Percentiles rank a stretch among this genome's conserved stretches.
Conservation (phyloP, 2,797 vertebrate species). For the Artibeus lituratus region DNA sequence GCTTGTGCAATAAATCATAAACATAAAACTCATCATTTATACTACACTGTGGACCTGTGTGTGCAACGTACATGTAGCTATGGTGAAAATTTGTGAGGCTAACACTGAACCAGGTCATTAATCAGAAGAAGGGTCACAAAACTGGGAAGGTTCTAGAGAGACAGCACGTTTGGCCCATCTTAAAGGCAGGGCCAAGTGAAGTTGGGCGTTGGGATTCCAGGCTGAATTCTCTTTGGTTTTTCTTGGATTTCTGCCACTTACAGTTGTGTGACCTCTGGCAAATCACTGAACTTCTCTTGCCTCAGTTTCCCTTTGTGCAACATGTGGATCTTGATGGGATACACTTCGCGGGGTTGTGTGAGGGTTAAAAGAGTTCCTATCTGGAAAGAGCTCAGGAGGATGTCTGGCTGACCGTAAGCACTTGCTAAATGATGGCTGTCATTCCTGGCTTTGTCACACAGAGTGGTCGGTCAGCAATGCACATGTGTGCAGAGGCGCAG, state of each 20-base stretch:
- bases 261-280: not conserved
- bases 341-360: not conserved
- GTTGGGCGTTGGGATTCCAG: not conserved
- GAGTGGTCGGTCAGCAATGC: not conserved
- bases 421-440: not conserved
- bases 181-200: not conserved
- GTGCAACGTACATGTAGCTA: not conserved
- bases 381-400: not conserved
- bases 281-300: not conserved
- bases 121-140: not conserved
- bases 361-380: not conserved
- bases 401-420: no score
- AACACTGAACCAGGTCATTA: not conserved
- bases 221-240: not conserved
- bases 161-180: not conserved
- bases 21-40: not conserved
- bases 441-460: not conserved
- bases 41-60: not conserved
- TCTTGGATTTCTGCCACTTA: not conserved
- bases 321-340: not conserved
- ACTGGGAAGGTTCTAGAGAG: not conserved
- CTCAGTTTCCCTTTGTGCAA: not conserved
- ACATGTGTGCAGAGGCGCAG: not conserved
- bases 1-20: not conserved
- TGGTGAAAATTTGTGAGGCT: not conserved